A percentile compares a stretch with the other conserved stretches of the same genome.
Conservation (phyloP, 92 coral and sea anemone species). For the Umimayanthus chanpuru region DNA sequence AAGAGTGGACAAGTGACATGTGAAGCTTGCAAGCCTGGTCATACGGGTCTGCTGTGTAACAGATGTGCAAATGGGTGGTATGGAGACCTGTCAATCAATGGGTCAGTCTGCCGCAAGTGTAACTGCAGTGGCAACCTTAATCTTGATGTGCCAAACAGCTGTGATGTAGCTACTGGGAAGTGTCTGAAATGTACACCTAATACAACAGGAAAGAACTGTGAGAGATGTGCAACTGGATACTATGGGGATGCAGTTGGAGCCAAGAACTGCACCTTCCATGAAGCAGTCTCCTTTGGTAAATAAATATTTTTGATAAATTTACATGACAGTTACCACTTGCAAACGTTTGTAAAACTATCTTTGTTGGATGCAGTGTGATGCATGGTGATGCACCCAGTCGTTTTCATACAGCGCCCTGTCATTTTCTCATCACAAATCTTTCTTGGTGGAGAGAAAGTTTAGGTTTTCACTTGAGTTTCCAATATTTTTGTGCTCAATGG, state of each 20-base stretch:
- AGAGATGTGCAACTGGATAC: conserved; percentile 56
- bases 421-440: too few relatives aligned
- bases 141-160: conserved; percentile 43
- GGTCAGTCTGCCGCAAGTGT: conserved; percentile 38
- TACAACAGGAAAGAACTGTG: conserved; percentile 56
- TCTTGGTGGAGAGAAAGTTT: too few relatives aligned
- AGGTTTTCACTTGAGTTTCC: too few relatives aligned
- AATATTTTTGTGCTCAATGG: too few relatives aligned
- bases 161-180: conserved; percentile 60
- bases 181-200: conserved; percentile 51
- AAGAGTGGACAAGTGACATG: conserved; percentile 1
- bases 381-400: too few relatives aligned
- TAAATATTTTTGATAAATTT: too few relatives aligned
- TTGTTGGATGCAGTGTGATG: not conserved
- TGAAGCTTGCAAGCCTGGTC: conserved; percentile 44
- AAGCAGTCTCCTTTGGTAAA: not conserved
- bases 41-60: conserved; percentile 51
- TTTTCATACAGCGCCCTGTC: too few relatives aligned
- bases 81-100: conserved; percentile 48
- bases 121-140: conserved; percentile 64
- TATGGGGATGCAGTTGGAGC: conserved; percentile 62
- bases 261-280: conserved; percentile 51
- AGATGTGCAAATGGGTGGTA: conserved; percentile 64
- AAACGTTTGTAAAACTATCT: not conserved
- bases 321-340: too few relatives aligned